Evolutionary conservation across 1,140 invertebrate genomes (phyloP), one percentile per base, ranked within the genome.

Genomic region (Diprion similis): DNA sequence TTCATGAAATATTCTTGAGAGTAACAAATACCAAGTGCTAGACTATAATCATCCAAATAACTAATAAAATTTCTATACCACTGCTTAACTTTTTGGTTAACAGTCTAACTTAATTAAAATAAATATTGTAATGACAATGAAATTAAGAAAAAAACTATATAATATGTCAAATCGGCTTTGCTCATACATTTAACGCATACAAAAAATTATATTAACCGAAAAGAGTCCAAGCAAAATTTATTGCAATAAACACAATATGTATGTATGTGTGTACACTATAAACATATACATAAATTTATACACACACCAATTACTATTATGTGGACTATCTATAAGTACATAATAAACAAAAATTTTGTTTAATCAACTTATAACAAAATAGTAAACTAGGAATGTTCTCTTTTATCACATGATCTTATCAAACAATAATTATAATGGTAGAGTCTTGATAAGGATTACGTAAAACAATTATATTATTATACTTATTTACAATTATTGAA

Each of bases 161-260:
- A 37, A 37, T 37, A 37, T 37, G 24, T 37, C 24, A 4, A 37
- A 37, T 1, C 1, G 24, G 24, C 24, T 37, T 37, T 37, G 24
- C 24, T 37, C 24, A 6, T 6, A 3, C 24, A 37, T 37, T 37
- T 37, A 6, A 37, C 24, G 24, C 24, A 37, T 37, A 37, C 24
- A 59, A 8, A 59, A 4, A 59, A 13, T 59, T 8, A 59, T 59
- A 59, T 15, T 17, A 59, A 59, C 51, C 51, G 11, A 59, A 15
- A 59, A 59, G n/a, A 59, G n/a, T 59, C 51, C n/a, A 17, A 59
- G 51, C 51, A 59, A 59, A 59, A 59, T 59, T 59, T 59, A 59
- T 59, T 59, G 51, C 51, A 59, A 15, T 17, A 59, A 59, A 59
- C 51, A 59, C 9, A 59, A 59, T 59, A 9, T 59, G n/a, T 37